Base-by-base conservation (phyloP, 2,888 invertebrate genomes). In the Polyommatus icarus region DNA sequence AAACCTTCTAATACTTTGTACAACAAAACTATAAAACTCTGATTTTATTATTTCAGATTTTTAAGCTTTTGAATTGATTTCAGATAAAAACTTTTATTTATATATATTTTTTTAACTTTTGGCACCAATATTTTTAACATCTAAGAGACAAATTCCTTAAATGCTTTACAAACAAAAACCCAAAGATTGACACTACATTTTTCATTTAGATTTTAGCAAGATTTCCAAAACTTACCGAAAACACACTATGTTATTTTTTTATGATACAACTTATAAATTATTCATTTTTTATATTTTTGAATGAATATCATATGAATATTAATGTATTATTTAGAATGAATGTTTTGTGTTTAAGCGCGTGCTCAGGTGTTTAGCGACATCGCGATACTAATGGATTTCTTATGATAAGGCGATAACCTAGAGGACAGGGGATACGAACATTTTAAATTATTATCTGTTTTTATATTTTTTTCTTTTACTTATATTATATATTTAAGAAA, bases 371-470 rank as follows among this genome's bases (percentile, higher is more conserved):
- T 88, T 88, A 89, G 85, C 85, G 84, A 76, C 85, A 78, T 78
- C 88, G 85, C 90, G 88, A 83, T 83, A 92, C 91, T 91, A 90
- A 82, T 83, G 79, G 79, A 82, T 83, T 85, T 84, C 82, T 80
- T 84, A 81, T 85, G 84, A 84, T 84, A 84, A 85, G 83, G 77
- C 80, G 83, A 84, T 85, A 80, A 80, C 81, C 83, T 82, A 80
- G 78, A 79, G 80, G 85, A 84, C 86, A 85, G 90, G 85, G 87
- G 88, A 86, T 79, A 80, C 36, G 24, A 80, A 81, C 80, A 78
- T 79, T 80, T 80, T 54, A 54, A 1, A 18, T 18, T 54, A 54
- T 18, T 1, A 54, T 54, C 18, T 18, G 18, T 54, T 54, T 54
- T 18, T 4, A 46, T 3, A 46, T 10, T 10, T 10, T 46, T 10